Base-by-base conservation (phyloP, 2,113 vertebrate species). In the Bubo bubo region DNA sequence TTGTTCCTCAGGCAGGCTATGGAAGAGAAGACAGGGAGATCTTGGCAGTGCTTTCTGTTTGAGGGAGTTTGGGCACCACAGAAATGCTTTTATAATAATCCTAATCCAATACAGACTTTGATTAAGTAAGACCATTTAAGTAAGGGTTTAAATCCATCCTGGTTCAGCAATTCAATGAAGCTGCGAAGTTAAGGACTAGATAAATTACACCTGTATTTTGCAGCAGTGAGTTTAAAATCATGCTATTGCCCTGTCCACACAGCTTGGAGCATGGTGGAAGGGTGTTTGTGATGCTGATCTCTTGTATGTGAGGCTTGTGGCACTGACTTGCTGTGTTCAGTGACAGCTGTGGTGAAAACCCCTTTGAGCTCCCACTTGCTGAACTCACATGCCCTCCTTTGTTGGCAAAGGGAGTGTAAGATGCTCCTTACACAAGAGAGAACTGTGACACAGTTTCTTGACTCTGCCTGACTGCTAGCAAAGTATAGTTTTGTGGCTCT, bases 331-430 rank as follows among this genome's bases (percentile, higher is more conserved):
- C 17, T 58, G 19, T 19, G 17, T 53, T 74, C 28, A 27, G 15
- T 45, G 68, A 20, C 35, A 83, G 24, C 34, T 0, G 0, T n/a
- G 68, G 27, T 0, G 4, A 60, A 86, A 89, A 28, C 2, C 24
- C 35, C 6, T 62, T 28, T 39, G 35, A 71, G 13, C 27, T 91
- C 24, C 24, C 21, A 4, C 6, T 56, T 12, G 12, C 19, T 71
- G 76, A 30, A 4, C 12, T 34, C 23, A 17, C 8, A 9, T 72
- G 20, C 41, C 60, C 71, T 56, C 19, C 41, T 56, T 71, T 16
- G 2, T 6, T 30, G 35, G 87, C 72, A 53, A 5, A 73, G 41
- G 72, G 21, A 91, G n/a, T 1, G 11, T 23, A 28, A 22, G 76
- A 4, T 59, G 41, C 39, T 66, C 9, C 35, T 87, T 39, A 39